Evolutionary conservation across 2,888 invertebrate genomes (phyloP).

Genomic region (Euzophera pinguis): DNA sequence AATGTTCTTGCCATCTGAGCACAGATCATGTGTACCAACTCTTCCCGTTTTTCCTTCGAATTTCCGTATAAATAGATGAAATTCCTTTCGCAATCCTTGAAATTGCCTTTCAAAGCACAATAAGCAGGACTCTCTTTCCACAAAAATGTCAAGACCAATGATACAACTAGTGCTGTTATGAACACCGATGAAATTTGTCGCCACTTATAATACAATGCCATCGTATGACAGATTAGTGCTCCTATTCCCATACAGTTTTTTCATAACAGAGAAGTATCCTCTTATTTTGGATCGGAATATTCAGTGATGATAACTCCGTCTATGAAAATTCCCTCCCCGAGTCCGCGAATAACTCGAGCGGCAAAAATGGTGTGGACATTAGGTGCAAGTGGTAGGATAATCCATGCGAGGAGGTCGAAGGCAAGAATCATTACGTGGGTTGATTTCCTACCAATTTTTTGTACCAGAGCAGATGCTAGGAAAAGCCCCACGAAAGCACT

Average conservation of each 20-base stretch:
- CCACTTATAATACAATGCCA: slow-evolving; percentile 35
- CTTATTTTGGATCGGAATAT: slow-evolving; percentile 37
- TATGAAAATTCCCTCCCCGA: slow-evolving; percentile 35
- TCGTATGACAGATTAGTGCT: slow-evolving; percentile 34
- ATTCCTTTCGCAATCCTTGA: slow-evolving; percentile 34
- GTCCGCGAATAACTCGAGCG: slow-evolving; percentile 38
- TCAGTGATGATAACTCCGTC: slow-evolving; percentile 36
- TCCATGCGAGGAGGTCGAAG: slow-evolving; percentile 31
- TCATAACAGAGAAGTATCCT: slow-evolving; percentile 38
- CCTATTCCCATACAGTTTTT: slow-evolving; percentile 34
- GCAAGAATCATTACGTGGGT: slow-evolving; percentile 26
- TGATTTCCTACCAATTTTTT: slow-evolving; percentile 36
- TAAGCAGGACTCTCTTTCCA: slow-evolving; percentile 47
- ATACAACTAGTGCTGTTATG: slow-evolving; percentile 18
- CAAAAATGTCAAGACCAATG: slow-evolving; percentile 29
- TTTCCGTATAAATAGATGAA: slow-evolving; percentile 37
- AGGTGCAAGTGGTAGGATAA: slow-evolving; percentile 31
- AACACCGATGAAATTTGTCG: slow-evolving; percentile 34
- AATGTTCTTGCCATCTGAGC: slow-evolving; percentile 24
- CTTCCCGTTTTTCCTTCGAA: slow-evolving; percentile 25
- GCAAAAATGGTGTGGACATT: slow-evolving; percentile 28
- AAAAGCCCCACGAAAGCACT: slow-evolving; percentile 35
- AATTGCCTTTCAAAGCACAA: slow-evolving; percentile 39
- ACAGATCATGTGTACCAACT: slow-evolving; percentile 29
- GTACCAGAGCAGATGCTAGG: slow-evolving; percentile 34